A percentile compares a stretch with the other conserved stretches of the same genome.
Conservation (phyloP, 2,888 invertebrate genomes). For the Psylliodes chrysocephalus region DNA sequence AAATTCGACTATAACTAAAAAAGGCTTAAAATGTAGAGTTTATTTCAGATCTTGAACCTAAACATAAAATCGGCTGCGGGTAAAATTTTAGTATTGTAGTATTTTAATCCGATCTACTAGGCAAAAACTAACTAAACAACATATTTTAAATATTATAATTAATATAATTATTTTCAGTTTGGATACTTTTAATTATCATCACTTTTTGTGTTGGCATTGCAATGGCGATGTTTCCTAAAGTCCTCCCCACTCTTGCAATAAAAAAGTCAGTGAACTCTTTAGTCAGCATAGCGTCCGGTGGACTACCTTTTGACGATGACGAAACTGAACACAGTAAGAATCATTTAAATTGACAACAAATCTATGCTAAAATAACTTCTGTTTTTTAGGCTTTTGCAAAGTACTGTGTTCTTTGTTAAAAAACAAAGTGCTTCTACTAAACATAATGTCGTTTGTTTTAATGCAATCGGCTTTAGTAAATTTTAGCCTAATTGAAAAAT, state of each 20-base stretch:
- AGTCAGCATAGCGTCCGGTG: conserved; percentile 62
- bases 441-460: conserved; percentile 66
- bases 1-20: too few relatives aligned
- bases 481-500: conserved; percentile 67
- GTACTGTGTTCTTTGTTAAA: conserved; percentile 66
- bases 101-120: too few relatives aligned
- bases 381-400: conserved; percentile 61
- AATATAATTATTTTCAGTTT: conserved; percentile 60
- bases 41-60: too few relatives aligned
- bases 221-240: conserved; percentile 69
- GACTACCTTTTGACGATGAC: conserved; percentile 39
- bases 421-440: conserved; percentile 68
- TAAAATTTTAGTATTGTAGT: too few relatives aligned
- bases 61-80: too few relatives aligned
- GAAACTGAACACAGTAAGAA: conserved; percentile 47
- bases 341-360: neutral
- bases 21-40: too few relatives aligned
- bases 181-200: conserved; percentile 65
- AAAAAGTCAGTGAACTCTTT: conserved; percentile 69
- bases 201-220: conserved; percentile 65
- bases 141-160: too few relatives aligned
- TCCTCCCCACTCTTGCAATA: conserved; percentile 67
- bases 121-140: too few relatives aligned
- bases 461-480: conserved; percentile 68
- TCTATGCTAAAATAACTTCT: neutral